Conservation (phyloP, 2,888 invertebrate genomes). For the Apamea anceps region DNA sequence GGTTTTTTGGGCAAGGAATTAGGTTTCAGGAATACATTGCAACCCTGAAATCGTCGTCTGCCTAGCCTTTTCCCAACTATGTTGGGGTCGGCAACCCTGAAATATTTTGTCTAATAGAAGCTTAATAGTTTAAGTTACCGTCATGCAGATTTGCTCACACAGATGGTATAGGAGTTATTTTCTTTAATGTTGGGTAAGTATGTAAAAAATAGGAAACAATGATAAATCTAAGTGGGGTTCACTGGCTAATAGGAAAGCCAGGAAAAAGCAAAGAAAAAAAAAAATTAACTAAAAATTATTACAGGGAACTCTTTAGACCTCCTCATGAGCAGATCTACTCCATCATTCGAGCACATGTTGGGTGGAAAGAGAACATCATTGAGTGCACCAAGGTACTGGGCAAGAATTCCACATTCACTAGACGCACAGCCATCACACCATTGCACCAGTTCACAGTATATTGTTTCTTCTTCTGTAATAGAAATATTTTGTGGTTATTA, state of each 20-base stretch:
- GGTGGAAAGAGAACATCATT: conserved; percentile 92
- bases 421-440: conserved; percentile 85
- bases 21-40: not conserved
- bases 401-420: conserved; percentile 88
- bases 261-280: not conserved
- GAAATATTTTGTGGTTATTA: conserved; percentile 12
- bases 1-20: not conserved
- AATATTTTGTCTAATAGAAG: not conserved
- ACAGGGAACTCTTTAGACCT: conserved; percentile 92
- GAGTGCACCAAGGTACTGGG: conserved; percentile 91
- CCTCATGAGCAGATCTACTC: conserved; percentile 93
- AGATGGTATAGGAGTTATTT: too few species aligned
- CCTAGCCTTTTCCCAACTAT: too few species aligned
- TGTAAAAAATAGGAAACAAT: not conserved
- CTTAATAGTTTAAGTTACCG: not conserved
- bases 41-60: not conserved
- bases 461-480: conserved; percentile 89
- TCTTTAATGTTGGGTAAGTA: too few species aligned
- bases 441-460: conserved; percentile 92
- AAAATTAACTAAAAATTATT: conserved; percentile 66
- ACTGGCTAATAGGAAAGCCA: conserved; percentile 1
- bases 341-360: conserved; percentile 89
- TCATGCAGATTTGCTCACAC: not conserved
- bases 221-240: too few species aligned
- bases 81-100: not conserved